Conservation (phyloP, 2,888 invertebrate genomes). For the Pachydiplax longipennis region DNA sequence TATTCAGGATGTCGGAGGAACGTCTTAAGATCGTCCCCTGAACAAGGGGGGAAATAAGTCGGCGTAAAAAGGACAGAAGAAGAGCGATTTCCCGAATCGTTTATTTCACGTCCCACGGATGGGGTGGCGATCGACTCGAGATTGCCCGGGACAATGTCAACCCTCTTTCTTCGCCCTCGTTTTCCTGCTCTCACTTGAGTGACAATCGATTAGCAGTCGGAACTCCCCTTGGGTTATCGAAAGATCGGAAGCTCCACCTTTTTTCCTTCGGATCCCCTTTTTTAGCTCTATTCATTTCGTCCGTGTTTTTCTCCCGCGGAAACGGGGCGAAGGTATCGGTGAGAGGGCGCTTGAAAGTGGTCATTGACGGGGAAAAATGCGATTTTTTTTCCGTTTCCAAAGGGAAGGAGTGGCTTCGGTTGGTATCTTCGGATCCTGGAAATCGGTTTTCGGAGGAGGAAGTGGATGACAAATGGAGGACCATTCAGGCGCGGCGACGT, state of each 20-base stretch:
- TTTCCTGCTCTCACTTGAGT: neutral
- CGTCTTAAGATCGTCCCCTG: constrained; percentile 1
- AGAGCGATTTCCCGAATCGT: constrained; percentile 26
- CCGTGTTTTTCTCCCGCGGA: neutral
- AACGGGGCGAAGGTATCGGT: neutral
- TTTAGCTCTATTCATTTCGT: neutral
- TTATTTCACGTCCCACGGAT: constrained; percentile 2
- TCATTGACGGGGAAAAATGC: neutral
- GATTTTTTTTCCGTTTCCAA: neutral
- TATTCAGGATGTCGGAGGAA: neutral
- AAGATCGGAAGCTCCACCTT: constrained; percentile 9
- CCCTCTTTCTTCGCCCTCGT: neutral
- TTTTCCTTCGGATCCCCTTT: neutral
- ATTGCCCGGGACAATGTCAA: neutral
- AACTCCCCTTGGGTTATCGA: constrained; percentile 21
- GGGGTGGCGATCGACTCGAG: constrained; percentile 14
- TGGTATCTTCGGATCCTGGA: neutral
- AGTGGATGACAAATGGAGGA: neutral
- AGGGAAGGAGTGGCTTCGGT: neutral
- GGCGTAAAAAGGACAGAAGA: neutral
- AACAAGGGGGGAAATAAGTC: neutral
- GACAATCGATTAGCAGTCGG: constrained; percentile 42
- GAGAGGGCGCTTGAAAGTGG: neutral
- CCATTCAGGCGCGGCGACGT: neutral
- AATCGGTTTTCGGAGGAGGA: neutral